These are phyloP conservation scores for Melanitta fusca DNA, from an alignment of 2,797 vertebrate genomes.

Conservation along the genomic window DNA sequence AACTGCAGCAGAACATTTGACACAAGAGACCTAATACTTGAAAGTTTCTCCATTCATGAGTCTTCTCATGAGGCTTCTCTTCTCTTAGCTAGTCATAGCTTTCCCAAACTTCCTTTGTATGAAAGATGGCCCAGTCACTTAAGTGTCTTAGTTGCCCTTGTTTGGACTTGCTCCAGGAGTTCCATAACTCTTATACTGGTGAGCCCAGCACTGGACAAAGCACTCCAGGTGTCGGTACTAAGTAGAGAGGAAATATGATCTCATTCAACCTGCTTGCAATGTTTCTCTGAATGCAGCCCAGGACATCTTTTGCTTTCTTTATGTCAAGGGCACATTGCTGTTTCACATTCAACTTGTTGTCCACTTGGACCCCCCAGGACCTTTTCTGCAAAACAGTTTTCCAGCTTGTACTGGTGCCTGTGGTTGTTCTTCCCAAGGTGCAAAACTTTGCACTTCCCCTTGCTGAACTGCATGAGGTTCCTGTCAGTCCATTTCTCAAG, in stretches of 20 bases:
- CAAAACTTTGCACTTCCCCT: too few relatives aligned
- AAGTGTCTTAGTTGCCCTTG: background rate
- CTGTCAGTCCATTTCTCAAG: background rate
- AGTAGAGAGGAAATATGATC: background rate
- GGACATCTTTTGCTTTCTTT: too few relatives aligned
- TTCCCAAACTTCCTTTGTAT: background rate
- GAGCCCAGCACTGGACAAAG: background rate
- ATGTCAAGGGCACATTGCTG: background rate
- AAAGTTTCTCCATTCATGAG: background rate
- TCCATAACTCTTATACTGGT: background rate
- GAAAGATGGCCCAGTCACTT: background rate
- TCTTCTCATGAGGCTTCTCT: background rate
- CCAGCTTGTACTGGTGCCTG: too few relatives aligned
- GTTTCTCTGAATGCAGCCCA: too few relatives aligned
- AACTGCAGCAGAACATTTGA: background rate
- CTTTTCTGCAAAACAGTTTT: too few relatives aligned
- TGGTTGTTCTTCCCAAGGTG: too few relatives aligned
- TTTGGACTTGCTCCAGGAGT: background rate
- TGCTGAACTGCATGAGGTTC: too few relatives aligned
- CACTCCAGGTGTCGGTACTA: background rate
- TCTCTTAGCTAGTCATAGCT: background rate
- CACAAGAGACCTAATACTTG: background rate
- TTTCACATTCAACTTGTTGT: background rate
- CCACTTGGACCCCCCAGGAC: background rate
- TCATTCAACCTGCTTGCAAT: background rate